phyloP scores from a whole-genome alignment of 2,888 invertebrate species.

The Phasia obesa region DNA sequence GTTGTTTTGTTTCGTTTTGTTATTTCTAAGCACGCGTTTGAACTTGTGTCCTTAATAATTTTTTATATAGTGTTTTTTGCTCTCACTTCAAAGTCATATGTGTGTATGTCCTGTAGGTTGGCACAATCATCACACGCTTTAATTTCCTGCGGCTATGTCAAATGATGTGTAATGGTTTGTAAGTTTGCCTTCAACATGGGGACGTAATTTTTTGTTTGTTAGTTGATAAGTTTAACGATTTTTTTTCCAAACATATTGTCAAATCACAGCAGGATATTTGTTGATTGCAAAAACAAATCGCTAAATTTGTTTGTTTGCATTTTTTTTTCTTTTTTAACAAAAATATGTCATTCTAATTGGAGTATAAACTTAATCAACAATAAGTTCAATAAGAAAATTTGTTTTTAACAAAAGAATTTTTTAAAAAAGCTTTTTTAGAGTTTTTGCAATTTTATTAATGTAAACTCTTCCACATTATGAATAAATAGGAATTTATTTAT shows the following conservation, averaged over 20 bases:
- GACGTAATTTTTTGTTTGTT: background rate
- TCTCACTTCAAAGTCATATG: slow-evolving; percentile 62
- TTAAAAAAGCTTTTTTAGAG: too few relatives aligned
- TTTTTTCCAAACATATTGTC: slow-evolving; percentile 49
- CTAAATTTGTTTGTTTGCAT: slow-evolving; percentile 15
- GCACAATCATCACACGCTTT: slow-evolving; percentile 45
- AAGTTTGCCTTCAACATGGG: slow-evolving; percentile 26
- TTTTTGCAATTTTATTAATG: too few relatives aligned
- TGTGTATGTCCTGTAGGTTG: slow-evolving; percentile 49
- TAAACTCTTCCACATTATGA: too few relatives aligned
- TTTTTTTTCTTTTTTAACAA: background rate
- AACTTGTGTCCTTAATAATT: slow-evolving; percentile 56
- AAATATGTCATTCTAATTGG: slow-evolving; percentile 53
- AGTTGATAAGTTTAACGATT: slow-evolving; percentile 21
- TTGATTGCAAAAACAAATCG: slow-evolving; percentile 65
- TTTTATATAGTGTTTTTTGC: slow-evolving; percentile 18
- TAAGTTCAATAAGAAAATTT: too few relatives aligned
- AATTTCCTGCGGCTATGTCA: slow-evolving; percentile 76
- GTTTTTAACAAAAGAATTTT: too few relatives aligned
- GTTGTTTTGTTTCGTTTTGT: slow-evolving; percentile 31
- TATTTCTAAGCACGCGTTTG: slow-evolving; percentile 58
- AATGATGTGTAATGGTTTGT: slow-evolving; percentile 78
- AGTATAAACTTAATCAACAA: slow-evolving; percentile 17
- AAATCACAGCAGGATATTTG: slow-evolving; percentile 74
- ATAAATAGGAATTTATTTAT: too few relatives aligned